Evolutionary conservation across 2,888 invertebrate genomes (phyloP), one percentile per base, ranked within the genome.

Genomic region (Hoplodrina blanda): DNA sequence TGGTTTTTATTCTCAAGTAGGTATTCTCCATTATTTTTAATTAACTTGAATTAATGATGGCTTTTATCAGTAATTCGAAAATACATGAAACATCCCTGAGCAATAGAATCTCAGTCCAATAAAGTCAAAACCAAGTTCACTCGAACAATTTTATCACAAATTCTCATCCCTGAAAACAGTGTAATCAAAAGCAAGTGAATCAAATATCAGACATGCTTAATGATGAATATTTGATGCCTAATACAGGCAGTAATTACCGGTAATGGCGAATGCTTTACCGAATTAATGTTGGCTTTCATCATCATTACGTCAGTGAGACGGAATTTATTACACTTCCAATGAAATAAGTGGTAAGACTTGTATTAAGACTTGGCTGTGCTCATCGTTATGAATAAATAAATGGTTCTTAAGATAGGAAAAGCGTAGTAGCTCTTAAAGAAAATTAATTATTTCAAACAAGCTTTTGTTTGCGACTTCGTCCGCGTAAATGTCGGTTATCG

Each of bases 281-380:
- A 76, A 76, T 76, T 67, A 76, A 80, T 57, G 76, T 17, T 15
- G 11, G 54, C 8, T 62, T 68, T 46, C 81, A 80, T 76, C 76
- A 62, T 50, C 30, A 30, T 69, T 57, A 70, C 61, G 60, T 70
- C 55, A 57, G 53, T 11, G 54, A 30, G 20, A 10, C 4, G 53
- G 57, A 76, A 80, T 81, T 83, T 65, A 83, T 69, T 41, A 57
- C 33, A 11, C 13, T 41, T n/a, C 25, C 11, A 52, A 8, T 52
- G 30, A 17, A 55, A 60, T 72, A 41, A 57, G 20, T 25, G 19
- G 49, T 25, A 37, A 25, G 25, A 25, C 25, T 11, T 25, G 8
- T 37, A 4, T 41, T 33, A 44, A 54, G 49, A 33, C 46, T 50
- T 46, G 7, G 15, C 41, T 74, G 13, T 55, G 13, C 33, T 15